These are phyloP conservation scores for Clarias fuscus DNA, from an alignment of 2,797 vertebrate genomes.

Conservation along the genomic window DNA sequence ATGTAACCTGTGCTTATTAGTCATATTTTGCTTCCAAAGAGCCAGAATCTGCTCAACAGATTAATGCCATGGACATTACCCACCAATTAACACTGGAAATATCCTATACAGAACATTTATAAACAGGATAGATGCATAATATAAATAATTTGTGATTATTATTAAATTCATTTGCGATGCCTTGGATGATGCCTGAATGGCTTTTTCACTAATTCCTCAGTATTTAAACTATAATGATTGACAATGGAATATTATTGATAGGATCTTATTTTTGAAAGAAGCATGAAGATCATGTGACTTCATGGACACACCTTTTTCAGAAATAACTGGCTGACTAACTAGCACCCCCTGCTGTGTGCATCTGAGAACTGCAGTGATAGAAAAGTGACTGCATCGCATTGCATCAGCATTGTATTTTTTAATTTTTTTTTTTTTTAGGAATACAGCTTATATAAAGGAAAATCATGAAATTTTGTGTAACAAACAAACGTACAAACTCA, in stretches of 20 bases:
- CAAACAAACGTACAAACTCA: background rate
- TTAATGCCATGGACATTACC: background rate
- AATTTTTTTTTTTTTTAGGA: background rate
- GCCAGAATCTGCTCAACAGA: too few relatives aligned
- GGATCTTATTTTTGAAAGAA: conserved; percentile 39
- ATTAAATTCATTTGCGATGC: background rate
- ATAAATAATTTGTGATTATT: background rate
- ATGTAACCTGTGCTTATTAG: too few relatives aligned
- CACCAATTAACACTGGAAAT: background rate
- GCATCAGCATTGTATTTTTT: conserved; percentile 26
- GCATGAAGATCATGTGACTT: conserved; percentile 59
- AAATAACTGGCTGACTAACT: conserved; percentile 23
- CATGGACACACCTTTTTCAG: conserved; percentile 35
- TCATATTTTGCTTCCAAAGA: too few relatives aligned
- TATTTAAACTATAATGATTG: background rate
- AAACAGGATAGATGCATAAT: background rate
- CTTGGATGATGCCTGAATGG: too few relatives aligned
- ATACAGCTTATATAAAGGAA: conserved; percentile 1
- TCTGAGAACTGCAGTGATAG: background rate
- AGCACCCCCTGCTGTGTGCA: conserved; percentile 61
- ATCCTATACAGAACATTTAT: background rate
- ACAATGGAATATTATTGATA: background rate
- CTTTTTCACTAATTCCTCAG: background rate
- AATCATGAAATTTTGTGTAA: background rate
- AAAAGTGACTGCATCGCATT: conserved; percentile 25